Conservation (phyloP, 1,140 invertebrate species). For the Globodera rostochiensis region DNA sequence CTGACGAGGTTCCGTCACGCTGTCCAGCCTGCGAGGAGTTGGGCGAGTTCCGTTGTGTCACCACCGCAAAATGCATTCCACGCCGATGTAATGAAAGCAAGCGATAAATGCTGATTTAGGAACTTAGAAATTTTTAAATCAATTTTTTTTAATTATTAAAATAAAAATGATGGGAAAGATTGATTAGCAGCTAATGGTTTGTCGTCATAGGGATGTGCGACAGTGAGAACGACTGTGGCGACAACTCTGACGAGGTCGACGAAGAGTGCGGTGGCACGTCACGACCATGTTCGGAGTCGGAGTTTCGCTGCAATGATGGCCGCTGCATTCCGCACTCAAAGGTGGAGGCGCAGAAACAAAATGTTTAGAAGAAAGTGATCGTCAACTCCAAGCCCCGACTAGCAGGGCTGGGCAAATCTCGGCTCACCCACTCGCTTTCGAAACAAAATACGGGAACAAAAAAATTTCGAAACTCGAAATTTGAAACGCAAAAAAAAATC, state of each 20-base stretch:
- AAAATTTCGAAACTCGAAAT: too few species aligned
- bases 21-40: conserved; percentile 59
- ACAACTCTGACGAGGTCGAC: conserved; percentile 63
- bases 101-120: too few species aligned
- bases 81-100: conserved; percentile 73
- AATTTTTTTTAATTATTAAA: background rate
- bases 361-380: too few species aligned
- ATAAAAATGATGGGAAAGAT: background rate
- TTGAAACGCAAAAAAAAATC: too few species aligned
- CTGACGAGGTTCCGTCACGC: conserved; percentile 51
- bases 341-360: conserved; percentile 11
- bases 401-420: too few species aligned
- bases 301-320: conserved; percentile 91
- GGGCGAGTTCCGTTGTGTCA: conserved; percentile 62
- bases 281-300: conserved; percentile 69
- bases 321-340: conserved; percentile 82
- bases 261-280: conserved; percentile 54
- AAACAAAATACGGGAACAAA: too few species aligned
- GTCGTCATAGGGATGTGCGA: conserved; percentile 77
- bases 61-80: conserved; percentile 85
- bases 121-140: too few species aligned
- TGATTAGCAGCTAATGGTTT: background rate
- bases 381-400: too few species aligned
- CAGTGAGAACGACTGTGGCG: conserved; percentile 53
- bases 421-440: too few species aligned